Conservation (phyloP, 64 coral and sea anemone species). For the Anthopleura sola region DNA sequence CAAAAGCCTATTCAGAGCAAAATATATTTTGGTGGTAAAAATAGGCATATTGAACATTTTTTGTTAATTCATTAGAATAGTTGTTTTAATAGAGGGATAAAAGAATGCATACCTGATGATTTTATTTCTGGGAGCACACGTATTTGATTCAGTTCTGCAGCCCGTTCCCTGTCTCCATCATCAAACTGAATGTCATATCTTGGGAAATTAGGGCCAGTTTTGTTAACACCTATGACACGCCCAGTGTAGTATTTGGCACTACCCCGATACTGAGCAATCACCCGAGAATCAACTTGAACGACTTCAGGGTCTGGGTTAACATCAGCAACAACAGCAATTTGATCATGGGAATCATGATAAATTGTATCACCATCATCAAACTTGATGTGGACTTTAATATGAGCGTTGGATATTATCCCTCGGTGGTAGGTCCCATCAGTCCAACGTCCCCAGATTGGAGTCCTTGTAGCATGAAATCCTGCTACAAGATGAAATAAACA, state of each 20-base stretch:
- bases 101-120: not conserved
- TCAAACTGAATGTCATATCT: conserved; percentile 34
- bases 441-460: conserved; percentile 50
- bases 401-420: conserved; percentile 40
- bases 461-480: conserved; percentile 32
- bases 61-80: too few relatives aligned
- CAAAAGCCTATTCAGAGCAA: too few relatives aligned
- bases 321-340: conserved; percentile 44
- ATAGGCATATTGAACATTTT: too few relatives aligned
- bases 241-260: conserved; percentile 34
- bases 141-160: conserved; percentile 11
- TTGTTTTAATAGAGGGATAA: too few relatives aligned
- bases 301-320: conserved; percentile 30
- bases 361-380: conserved; percentile 68
- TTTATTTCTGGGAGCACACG: not conserved
- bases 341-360: conserved; percentile 32
- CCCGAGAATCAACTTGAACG: conserved; percentile 20
- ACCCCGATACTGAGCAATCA: conserved; percentile 47
- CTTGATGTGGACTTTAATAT: conserved; percentile 43
- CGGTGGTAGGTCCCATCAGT: conserved; percentile 32
- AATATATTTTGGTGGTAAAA: too few relatives aligned
- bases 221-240: conserved; percentile 10
- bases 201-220: not conserved
- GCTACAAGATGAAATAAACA: not conserved
- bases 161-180: conserved; percentile 10